A percentile compares a stretch with the other conserved stretches of the same genome.
phyloP scores from a whole-genome alignment of 2,113 vertebrate genomes.

The Rhinolophus sinicus region DNA sequence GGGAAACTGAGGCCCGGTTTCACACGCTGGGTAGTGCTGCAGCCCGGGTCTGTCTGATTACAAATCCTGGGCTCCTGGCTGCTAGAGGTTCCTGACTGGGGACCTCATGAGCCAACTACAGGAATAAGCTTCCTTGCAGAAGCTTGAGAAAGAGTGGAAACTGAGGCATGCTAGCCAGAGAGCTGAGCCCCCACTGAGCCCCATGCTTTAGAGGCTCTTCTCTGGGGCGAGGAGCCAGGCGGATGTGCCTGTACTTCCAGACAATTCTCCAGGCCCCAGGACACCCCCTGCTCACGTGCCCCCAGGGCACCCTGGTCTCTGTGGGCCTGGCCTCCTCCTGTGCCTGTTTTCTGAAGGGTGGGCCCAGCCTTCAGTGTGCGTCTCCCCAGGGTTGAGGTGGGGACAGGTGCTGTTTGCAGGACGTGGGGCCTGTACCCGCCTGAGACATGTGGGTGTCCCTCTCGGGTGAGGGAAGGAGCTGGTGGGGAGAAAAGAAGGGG shows the following conservation, averaged over 20 bases:
- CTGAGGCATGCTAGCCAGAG: not conserved
- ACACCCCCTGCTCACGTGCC: fast-evolving
- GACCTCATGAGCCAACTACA: not conserved
- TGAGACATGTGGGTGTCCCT: not conserved
- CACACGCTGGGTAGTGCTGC: fast-evolving
- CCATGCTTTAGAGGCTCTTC: not conserved
- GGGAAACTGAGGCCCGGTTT: not conserved
- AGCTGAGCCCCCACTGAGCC: not conserved
- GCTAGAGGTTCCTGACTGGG: not conserved
- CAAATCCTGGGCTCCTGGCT: not conserved
- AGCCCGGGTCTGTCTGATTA: not conserved
- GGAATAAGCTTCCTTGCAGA: not conserved
- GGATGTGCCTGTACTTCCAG: not conserved
- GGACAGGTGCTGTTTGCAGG: not conserved
- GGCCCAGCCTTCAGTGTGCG: fast-evolving
- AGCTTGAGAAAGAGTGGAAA: not conserved
- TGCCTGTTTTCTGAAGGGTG: not conserved
- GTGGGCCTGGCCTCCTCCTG: not conserved
- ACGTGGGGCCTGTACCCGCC: not conserved
- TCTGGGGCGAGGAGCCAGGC: not conserved
- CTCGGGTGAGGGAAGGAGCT: not conserved
- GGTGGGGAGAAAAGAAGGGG: not conserved
- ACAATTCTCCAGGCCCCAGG: not conserved
- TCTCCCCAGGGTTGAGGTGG: fast-evolving
- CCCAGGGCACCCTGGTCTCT: no score